A percentile compares a stretch with the other conserved stretches of the same genome.
Evolutionary conservation across 1,140 invertebrate genomes (phyloP).

Genomic region (Drosophila sp.): DNA sequence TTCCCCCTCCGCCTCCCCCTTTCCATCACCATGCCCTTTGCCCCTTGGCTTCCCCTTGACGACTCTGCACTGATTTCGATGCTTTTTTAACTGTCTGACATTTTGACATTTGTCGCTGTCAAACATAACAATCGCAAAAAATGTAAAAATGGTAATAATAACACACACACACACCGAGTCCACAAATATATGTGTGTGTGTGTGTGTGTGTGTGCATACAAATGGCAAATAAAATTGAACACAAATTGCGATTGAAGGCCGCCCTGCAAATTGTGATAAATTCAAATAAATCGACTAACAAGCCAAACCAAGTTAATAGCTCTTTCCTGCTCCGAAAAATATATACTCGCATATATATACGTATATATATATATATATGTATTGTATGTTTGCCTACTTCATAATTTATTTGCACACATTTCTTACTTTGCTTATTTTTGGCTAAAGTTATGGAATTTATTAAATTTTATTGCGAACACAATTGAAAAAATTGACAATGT

Average conservation of each 20-base stretch:
- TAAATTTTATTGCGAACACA: too few species aligned
- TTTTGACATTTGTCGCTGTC: conserved; percentile 77
- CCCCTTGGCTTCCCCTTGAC: conserved; percentile 1
- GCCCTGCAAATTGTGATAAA: conserved; percentile 42
- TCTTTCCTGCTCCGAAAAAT: neutral
- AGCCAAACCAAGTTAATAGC: conserved; percentile 22
- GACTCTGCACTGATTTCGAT: conserved; percentile 23
- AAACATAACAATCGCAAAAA: conserved; percentile 71
- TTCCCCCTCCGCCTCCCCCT: neutral
- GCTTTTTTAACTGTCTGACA: conserved; percentile 61
- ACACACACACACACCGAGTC: conserved; percentile 8
- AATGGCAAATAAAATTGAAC: conserved; percentile 43
- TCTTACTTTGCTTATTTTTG: too few species aligned
- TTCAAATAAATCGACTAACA: conserved; percentile 44
- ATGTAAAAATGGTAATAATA: conserved; percentile 52
- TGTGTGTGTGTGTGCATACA: conserved; percentile 19
- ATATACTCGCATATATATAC: too few species aligned
- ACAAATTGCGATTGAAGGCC: conserved; percentile 43
- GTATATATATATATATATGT: neutral
- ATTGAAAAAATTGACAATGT: too few species aligned
- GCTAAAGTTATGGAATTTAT: too few species aligned
- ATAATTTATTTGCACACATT: too few species aligned
- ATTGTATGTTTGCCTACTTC: neutral
- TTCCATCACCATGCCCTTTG: neutral
- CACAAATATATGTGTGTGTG: conserved; percentile 6